Base-by-base conservation (phyloP, 1,140 invertebrate species). In the Lethocerus indicus region DNA sequence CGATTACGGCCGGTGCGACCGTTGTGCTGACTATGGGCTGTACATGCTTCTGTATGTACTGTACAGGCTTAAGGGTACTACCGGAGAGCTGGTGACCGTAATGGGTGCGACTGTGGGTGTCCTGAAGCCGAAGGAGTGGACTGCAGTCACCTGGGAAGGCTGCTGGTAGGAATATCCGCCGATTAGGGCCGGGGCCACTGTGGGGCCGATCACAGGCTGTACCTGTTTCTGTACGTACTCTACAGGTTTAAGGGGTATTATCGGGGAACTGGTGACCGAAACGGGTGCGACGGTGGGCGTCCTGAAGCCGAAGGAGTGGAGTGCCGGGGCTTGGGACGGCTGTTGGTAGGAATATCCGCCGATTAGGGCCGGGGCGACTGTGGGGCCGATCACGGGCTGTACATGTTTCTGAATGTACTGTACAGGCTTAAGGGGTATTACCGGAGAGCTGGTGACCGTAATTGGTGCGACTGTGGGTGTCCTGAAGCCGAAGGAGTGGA, bases 361-460 rank as follows among this genome's bases (percentile, higher is more conserved):
- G 24, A 12, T 13, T 9, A 18, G 45, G 28, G 29, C 12, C 5
- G 26, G 26, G 3, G 45, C 35, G 5, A 23, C n/a, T 29, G 35
- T 18, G 5, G 20, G 20, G 16, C 42, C 25, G 20, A 41, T 16
- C 1, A 50, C 47, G 27, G 49, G 43, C 14, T 26, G 23, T 47
- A 43, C 26, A 48, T 37, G 7, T 25, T 47, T 40, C 18, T 41
- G 36, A 3, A 51, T 36, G 48, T 56, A 56, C 29, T 56, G 54
- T 1, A 56, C 35, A 29, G 51, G 51, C 28, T 50, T 56, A 7
- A 53, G 39, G 20, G 54, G 54, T 7, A 56, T 39, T 3, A 39
- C 44, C 1, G 51, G 54, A 24, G 51, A 49, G 13, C 37, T 53
- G 9, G 49, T 25, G 3, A 53, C 51, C 7, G 53, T 47, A 1